A percentile compares a stretch with the other conserved stretches of the same genome.
Evolutionary conservation across 92 coral and sea anemone genomes (phyloP).

Genomic region (Phymanthus crucifer): DNA sequence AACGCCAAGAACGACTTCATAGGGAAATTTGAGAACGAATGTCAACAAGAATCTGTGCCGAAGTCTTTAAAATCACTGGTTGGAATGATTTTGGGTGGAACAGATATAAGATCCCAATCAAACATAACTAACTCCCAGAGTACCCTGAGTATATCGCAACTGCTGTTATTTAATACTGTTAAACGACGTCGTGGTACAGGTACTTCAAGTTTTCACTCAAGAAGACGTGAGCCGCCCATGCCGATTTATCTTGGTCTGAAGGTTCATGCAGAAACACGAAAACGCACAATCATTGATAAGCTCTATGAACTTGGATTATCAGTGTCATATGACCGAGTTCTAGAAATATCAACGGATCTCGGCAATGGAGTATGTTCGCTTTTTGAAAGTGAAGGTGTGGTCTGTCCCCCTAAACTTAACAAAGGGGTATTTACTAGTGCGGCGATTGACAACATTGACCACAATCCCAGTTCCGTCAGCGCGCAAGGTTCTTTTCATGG

Average conservation of each 20-base stretch:
- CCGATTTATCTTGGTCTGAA: slow-evolving; percentile 44
- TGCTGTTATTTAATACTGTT: slow-evolving; percentile 45
- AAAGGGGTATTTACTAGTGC: not conserved
- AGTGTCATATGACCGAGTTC: slow-evolving; percentile 49
- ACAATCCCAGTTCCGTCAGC: not conserved
- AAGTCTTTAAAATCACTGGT: slow-evolving; percentile 26
- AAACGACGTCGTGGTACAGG: slow-evolving; percentile 38
- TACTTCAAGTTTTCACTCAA: not conserved
- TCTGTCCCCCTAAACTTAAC: not conserved
- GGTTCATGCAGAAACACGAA: slow-evolving; percentile 50
- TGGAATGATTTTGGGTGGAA: slow-evolving; percentile 57
- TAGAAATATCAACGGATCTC: slow-evolving; percentile 24
- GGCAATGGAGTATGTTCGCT: not conserved
- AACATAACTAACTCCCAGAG: slow-evolving; percentile 46
- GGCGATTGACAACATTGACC: not conserved
- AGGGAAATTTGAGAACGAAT: slow-evolving; percentile 4
- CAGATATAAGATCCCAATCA: slow-evolving; percentile 53
- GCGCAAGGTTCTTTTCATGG: not conserved
- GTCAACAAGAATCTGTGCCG: slow-evolving; percentile 24
- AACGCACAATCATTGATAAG: slow-evolving; percentile 39
- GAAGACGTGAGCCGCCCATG: slow-evolving; percentile 51
- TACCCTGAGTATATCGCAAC: slow-evolving; percentile 66
- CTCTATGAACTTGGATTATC: slow-evolving; percentile 53
- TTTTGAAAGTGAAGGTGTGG: not conserved
- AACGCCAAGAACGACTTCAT: slow-evolving; percentile 14